Evolutionary conservation across 2,888 invertebrate genomes (phyloP), one percentile per base, ranked within the genome.

Genomic region (Melolontha melolontha): DNA sequence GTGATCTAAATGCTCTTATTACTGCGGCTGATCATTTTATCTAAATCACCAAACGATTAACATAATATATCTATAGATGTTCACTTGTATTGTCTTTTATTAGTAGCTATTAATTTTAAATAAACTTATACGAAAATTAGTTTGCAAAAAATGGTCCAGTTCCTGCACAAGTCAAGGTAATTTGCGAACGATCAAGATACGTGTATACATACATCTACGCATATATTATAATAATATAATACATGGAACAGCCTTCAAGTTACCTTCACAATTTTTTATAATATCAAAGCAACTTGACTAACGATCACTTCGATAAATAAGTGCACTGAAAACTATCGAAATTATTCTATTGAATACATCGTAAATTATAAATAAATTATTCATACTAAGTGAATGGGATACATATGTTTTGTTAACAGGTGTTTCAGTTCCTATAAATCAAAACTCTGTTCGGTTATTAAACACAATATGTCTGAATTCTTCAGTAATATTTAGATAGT

Each of bases 151-250:
- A 59, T 59, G 59, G 12, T 16, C 59, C 16, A 39, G 59, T 47
- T 62, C 59, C 47, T 47, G 34, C 29, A 47, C 47, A 47, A 54
- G 39, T 54, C 54, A 54, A 62, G 59, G 59, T 62, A 16, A 62
- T 62, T 47, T 6, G 29, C 14, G 34, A 5, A 34, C 29, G 12
- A 39, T 47, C 11, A n/a, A 16, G 8, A 22, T 5, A 49, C 49
- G 16, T 47, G 16, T 44, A 16, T 5, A 11, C 27, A 59, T 59
- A 59, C 47, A 29, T 44, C 47, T 12, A 44, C 12, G 5, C 41
- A 44, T 6, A 34, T 6, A 59, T 47, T 59, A 47, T 47, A 47
- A 47, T 47, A 62, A 62, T 62, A 62, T 62, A 62, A 62, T 47
- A 62, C 44, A 62, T 47, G 29, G 29, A 17, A 49, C 59, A 47